Conservation (phyloP, 2,113 vertebrate genomes). For the Colinus virginianus region DNA sequence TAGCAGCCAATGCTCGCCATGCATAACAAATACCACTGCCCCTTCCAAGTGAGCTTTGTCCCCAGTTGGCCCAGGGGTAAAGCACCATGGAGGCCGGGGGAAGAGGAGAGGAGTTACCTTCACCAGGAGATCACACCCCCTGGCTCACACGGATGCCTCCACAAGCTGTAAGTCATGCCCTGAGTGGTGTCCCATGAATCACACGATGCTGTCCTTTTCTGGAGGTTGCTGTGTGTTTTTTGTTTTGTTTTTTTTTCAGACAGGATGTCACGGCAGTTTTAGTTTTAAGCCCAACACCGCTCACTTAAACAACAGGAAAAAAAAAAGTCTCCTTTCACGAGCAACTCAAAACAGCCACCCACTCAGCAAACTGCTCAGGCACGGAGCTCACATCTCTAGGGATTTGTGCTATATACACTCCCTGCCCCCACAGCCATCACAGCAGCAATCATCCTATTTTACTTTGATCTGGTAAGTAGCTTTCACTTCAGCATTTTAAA, state of each 20-base stretch:
- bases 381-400: background rate
- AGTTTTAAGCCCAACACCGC: background rate
- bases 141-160: background rate
- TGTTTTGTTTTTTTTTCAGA: background rate
- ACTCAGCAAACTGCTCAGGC: slow-evolving; percentile 19
- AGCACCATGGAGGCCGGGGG: background rate
- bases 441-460: background rate
- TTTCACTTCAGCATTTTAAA: background rate
- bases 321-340: background rate
- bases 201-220: background rate
- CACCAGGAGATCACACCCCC: background rate
- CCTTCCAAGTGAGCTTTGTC: background rate
- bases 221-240: background rate
- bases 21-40: background rate
- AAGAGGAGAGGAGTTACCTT: background rate
- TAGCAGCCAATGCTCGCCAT: background rate
- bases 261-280: background rate
- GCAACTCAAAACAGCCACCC: slow-evolving; percentile 9
- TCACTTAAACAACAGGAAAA: background rate
- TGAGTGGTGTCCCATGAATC: background rate
- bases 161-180: background rate
- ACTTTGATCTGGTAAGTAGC: background rate
- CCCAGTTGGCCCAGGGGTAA: background rate
- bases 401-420: background rate
- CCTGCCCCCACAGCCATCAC: background rate